Conservation (phyloP, 2,113 vertebrate genomes). For the Scomber colias region DNA sequence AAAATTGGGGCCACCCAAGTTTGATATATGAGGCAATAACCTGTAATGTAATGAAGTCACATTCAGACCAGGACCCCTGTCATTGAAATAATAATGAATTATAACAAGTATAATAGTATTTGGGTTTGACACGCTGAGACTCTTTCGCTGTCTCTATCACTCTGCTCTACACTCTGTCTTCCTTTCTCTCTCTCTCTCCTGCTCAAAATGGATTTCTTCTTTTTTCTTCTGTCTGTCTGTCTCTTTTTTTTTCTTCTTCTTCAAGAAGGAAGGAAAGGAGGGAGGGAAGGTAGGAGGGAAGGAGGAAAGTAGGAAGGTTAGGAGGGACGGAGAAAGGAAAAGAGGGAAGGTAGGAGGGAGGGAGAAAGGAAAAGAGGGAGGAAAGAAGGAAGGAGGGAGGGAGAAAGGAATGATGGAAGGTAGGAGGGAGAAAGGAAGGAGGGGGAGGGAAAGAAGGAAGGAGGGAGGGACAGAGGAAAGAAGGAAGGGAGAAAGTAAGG, state of each 20-base stretch:
- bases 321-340: no score
- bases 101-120: slow-evolving; percentile 84
- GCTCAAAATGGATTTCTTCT: slow-evolving; percentile 62
- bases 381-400: no score
- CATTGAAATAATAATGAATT: slow-evolving; percentile 84
- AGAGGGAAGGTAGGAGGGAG: no score
- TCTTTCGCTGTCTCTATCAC: slow-evolving; percentile 35
- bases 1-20: slow-evolving; percentile 73
- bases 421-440: no score
- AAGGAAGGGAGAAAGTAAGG: no score
- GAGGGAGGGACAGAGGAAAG: no score
- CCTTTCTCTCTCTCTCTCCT: slow-evolving; percentile 23
- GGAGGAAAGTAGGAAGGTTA: no score
- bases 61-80: slow-evolving; percentile 87
- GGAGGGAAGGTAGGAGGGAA: no score
- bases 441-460: no score
- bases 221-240: background rate
- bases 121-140: slow-evolving; percentile 77
- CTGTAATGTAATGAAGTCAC: slow-evolving; percentile 89
- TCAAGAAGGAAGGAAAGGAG: background rate
- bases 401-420: no score
- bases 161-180: slow-evolving; percentile 21
- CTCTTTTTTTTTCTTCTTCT: slow-evolving; percentile 13
- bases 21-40: slow-evolving; percentile 90
- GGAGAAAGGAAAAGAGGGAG: no score